Evolutionary conservation across 2,113 vertebrate species (phyloP).

Genomic region (Colaptes auratus): DNA sequence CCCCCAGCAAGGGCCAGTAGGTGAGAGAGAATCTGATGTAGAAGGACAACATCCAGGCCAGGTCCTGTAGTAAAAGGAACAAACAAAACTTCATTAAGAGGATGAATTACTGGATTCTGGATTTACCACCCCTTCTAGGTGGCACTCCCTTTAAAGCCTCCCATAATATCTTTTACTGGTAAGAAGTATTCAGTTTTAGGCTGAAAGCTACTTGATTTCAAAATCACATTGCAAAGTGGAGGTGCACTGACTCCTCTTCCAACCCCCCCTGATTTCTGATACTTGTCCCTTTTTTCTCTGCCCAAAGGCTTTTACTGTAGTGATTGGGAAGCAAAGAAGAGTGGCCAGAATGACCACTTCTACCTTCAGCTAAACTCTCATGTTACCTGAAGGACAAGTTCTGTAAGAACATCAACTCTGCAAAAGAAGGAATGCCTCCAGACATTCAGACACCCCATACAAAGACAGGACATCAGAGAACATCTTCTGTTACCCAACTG

Average conservation of each 20-base stretch:
- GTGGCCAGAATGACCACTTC: background rate
- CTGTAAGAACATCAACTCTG: background rate
- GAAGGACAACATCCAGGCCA: conserved; percentile 84
- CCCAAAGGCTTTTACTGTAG: background rate
- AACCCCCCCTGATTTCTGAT: background rate
- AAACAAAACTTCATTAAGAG: background rate
- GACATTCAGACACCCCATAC: background rate
- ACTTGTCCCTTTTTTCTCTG: background rate
- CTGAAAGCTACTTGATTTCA: background rate
- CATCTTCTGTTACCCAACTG: background rate
- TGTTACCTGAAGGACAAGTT: background rate
- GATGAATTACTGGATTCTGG: background rate
- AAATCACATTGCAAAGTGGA: background rate
- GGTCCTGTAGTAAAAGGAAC: conserved; percentile 60
- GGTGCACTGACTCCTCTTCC: background rate
- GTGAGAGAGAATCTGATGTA: conserved; percentile 75
- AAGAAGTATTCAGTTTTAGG: background rate
- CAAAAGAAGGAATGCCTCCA: background rate
- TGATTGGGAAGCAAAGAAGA: background rate
- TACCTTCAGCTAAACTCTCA: background rate
- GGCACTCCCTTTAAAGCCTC: background rate
- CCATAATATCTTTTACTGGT: background rate
- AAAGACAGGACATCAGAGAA: background rate
- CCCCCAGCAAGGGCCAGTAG: conserved; percentile 75
- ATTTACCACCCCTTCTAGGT: background rate